These are phyloP conservation scores for Orthosia incerta DNA, from an alignment of 2,888 invertebrate species.

Conservation along the genomic window DNA sequence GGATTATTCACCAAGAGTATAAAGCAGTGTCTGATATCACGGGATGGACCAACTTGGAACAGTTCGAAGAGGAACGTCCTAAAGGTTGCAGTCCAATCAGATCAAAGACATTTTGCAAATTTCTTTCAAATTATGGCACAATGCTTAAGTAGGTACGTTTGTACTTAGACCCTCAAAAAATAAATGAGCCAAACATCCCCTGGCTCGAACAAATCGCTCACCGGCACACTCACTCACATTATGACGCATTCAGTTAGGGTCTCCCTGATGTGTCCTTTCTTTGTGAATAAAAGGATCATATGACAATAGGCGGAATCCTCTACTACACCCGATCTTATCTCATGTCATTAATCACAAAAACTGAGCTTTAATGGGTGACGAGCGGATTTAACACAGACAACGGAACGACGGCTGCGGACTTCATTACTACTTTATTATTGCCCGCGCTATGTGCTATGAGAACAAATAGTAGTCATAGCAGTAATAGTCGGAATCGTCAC, in stretches of 20 bases:
- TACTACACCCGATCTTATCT: slow-evolving; percentile 45
- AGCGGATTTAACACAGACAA: slow-evolving; percentile 24
- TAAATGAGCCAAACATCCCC: slow-evolving; percentile 8
- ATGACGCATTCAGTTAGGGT: slow-evolving; percentile 21
- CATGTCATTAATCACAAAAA: slow-evolving; percentile 74
- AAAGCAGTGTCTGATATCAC: no score
- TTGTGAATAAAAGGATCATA: slow-evolving; percentile 45
- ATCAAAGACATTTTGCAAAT: no score
- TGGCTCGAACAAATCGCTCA: slow-evolving; percentile 14
- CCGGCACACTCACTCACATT: slow-evolving; percentile 29
- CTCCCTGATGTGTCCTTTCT: slow-evolving; percentile 49
- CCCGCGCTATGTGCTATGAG: no score
- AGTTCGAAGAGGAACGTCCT: no score
- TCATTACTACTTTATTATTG: no score
- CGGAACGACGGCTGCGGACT: no score
- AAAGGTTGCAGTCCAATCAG: no score
- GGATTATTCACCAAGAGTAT: no score
- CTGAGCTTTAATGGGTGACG: slow-evolving; percentile 68
- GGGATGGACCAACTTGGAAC: no score
- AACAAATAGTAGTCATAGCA: no score
- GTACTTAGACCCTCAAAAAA: neutral
- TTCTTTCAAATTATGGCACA: neutral
- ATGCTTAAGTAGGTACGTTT: neutral
- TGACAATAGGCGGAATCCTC: slow-evolving; percentile 50
- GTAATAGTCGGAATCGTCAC: no score